These are phyloP conservation scores for Pangasius djambal DNA, from an alignment of 2,797 vertebrate species.

Conservation along the genomic window DNA sequence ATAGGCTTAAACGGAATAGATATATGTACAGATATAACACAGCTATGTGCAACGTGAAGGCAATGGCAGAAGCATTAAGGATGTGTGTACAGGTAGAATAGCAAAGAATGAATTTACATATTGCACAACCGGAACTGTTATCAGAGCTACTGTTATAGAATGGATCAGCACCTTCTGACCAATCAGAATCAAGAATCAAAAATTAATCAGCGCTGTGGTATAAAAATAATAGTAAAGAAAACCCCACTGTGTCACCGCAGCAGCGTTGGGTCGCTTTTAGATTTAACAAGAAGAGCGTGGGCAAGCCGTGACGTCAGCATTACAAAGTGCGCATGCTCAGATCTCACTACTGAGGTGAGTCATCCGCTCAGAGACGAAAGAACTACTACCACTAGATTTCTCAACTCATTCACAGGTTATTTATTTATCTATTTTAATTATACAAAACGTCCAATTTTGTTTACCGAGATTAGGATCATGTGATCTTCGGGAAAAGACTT, in stretches of 20 bases:
- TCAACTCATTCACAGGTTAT: neutral
- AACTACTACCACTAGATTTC: conserved; percentile 5
- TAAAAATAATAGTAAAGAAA: neutral
- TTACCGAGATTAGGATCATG: neutral
- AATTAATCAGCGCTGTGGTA: neutral
- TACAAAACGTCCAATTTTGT: neutral
- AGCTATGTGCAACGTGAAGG: too few relatives aligned
- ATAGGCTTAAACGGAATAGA: too few relatives aligned
- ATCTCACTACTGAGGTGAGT: neutral
- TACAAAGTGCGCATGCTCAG: neutral
- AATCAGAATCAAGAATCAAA: neutral
- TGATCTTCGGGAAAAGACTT: neutral
- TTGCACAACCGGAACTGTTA: neutral
- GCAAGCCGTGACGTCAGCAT: too few relatives aligned
- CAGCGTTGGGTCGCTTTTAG: neutral
- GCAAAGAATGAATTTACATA: too few relatives aligned
- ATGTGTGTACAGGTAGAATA: too few relatives aligned
- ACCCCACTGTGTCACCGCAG: neutral
- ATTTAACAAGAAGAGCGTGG: neutral
- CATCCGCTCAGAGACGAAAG: neutral
- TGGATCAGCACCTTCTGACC: neutral
- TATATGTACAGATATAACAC: too few relatives aligned
- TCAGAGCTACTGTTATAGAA: neutral
- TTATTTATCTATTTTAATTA: neutral
- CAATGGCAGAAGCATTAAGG: too few relatives aligned